Conservation (phyloP, 2,797 vertebrate species). For the Bucorvus abyssinicus region DNA sequence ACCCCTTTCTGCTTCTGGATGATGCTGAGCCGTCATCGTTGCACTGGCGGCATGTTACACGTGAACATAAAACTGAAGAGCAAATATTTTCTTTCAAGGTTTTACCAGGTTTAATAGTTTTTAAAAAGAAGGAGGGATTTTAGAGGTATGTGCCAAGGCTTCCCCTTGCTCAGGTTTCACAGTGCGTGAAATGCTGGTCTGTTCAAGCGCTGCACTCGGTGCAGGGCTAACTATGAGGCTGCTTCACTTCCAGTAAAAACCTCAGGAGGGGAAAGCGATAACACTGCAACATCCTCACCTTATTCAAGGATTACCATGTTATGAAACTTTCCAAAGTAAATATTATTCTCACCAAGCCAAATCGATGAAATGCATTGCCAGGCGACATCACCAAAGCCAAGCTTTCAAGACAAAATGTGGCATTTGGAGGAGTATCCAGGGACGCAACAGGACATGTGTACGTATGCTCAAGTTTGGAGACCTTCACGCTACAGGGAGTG, state of each 20-base stretch:
- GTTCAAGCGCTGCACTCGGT: background rate
- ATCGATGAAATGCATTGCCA: too few relatives aligned
- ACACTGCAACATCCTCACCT: background rate
- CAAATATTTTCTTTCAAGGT: background rate
- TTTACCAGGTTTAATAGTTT: background rate
- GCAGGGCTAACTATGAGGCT: too few relatives aligned
- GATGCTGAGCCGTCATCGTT: background rate
- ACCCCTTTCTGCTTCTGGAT: background rate
- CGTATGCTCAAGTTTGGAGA: rapidly evolving
- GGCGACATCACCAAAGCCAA: rapidly evolving
- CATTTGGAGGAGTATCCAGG: background rate
- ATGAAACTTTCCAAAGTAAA: background rate
- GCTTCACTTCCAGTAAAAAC: background rate
- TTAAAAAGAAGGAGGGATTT: background rate
- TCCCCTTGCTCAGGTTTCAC: background rate
- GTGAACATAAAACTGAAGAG: background rate
- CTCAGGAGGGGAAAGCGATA: background rate
- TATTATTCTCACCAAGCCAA: background rate
- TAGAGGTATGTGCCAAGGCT: background rate
- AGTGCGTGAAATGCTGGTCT: background rate
- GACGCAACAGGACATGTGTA: too few relatives aligned
- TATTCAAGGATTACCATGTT: background rate
- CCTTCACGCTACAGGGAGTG: background rate
- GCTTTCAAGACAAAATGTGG: background rate
- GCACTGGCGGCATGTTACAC: rapidly evolving